Percentiles rank a stretch among this genome's conserved stretches.
Conservation (phyloP, 2,888 invertebrate species). For the Diploptera punctata region DNA sequence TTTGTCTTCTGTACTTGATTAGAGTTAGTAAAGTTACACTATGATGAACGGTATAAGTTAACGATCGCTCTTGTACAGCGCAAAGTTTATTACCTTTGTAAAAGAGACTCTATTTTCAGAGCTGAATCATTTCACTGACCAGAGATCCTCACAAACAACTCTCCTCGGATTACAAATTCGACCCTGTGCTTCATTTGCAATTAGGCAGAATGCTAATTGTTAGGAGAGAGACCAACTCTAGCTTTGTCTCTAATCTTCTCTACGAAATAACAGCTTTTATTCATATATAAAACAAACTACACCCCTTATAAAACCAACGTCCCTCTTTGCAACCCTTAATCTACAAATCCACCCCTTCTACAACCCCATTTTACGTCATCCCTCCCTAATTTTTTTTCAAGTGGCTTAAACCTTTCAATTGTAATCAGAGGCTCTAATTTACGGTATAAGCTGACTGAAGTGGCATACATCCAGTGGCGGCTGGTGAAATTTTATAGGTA, state of each 20-base stretch:
- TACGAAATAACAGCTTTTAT: neutral
- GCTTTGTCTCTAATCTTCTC: neutral
- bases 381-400: constrained; percentile 6
- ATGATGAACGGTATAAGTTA: too few species aligned
- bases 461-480: neutral
- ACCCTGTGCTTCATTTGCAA: constrained; percentile 6
- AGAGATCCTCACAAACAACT: too few species aligned
- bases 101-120: too few species aligned
- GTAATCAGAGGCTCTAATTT: neutral
- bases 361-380: neutral
- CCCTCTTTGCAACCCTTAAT: too few species aligned
- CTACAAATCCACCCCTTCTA: neutral
- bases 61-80: too few species aligned
- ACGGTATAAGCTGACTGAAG: neutral
- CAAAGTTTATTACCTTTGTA: too few species aligned
- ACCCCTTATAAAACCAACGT: too few species aligned
- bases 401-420: neutral
- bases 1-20: too few species aligned
- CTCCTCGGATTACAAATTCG: neutral
- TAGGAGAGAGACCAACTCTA: neutral
- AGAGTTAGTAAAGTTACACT: too few species aligned
- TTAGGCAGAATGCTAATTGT: neutral
- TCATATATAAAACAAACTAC: constrained; percentile 10
- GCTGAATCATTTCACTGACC: too few species aligned
- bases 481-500: too few species aligned